A percentile compares a stretch with the other conserved stretches of the same genome.
Conservation (phyloP, 2,113 vertebrate species). For the Mormoops blainvillei region DNA sequence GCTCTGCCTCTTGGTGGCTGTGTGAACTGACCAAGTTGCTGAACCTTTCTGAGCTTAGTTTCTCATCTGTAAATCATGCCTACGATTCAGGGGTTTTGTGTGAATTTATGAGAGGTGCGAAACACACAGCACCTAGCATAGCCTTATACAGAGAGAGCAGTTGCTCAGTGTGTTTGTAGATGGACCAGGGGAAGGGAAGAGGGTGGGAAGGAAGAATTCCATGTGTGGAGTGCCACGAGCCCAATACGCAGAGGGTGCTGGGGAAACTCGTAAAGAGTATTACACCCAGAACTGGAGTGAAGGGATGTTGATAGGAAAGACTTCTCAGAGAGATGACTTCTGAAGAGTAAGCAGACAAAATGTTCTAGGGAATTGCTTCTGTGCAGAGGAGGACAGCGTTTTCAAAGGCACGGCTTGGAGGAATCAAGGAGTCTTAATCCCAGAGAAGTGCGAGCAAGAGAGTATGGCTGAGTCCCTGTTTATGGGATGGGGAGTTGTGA, state of each 20-base stretch:
- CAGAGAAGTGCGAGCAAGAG: background rate
- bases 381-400: background rate
- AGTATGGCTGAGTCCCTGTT: background rate
- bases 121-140: background rate
- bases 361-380: background rate
- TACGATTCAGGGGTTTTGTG: background rate
- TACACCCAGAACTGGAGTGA: background rate
- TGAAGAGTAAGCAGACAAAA: background rate
- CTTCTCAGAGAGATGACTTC: background rate
- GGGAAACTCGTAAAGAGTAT: background rate
- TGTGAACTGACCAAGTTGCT: background rate
- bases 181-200: background rate
- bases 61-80: background rate
- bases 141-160: background rate
- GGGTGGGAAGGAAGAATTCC: background rate
- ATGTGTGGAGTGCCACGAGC: background rate
- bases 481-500: background rate
- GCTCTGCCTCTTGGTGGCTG: background rate
- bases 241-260: background rate
- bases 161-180: background rate
- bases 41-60: background rate
- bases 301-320: background rate
- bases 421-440: background rate
- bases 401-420: background rate
- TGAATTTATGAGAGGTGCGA: background rate